phyloP scores from a whole-genome alignment of 1,140 invertebrate genomes.

The Antheraea mylitta region DNA sequence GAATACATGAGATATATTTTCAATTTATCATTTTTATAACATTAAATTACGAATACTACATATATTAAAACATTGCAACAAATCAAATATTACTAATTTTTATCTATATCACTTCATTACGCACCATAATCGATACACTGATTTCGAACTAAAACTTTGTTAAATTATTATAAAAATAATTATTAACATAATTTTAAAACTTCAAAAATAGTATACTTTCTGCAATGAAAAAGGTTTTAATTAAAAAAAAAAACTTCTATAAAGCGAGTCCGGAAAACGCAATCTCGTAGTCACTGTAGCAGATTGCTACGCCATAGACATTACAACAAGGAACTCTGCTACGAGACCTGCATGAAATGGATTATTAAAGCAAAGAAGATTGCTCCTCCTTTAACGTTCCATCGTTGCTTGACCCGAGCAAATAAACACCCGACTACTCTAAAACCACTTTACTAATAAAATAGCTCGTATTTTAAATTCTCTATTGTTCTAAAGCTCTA shows the following conservation, averaged over 20 bases:
- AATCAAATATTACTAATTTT: too few species aligned
- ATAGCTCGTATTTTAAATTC: background rate
- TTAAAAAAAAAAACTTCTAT: background rate
- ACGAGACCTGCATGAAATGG: conserved; percentile 40
- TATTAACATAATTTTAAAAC: too few species aligned
- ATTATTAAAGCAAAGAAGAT: conserved; percentile 47
- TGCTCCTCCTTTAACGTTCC: conserved; percentile 45
- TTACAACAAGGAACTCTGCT: conserved; percentile 33
- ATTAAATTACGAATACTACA: too few species aligned
- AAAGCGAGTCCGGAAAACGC: conserved; percentile 1
- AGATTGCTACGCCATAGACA: conserved; percentile 32
- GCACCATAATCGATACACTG: too few species aligned
- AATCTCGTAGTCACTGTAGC: conserved; percentile 19
- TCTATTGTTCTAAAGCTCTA: background rate
- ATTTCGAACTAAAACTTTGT: too few species aligned
- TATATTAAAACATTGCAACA: too few species aligned
- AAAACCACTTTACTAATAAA: background rate
- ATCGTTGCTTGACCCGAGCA: conserved; percentile 21
- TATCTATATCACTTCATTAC: too few species aligned
- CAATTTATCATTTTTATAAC: too few species aligned
- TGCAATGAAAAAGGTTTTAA: too few species aligned
- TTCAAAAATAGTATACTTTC: too few species aligned
- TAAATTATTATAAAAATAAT: too few species aligned
- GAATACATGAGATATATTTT: too few species aligned
- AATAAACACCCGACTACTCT: background rate